These are phyloP conservation scores for Drosophila pseudotalamancana DNA, from an alignment of 2,888 invertebrate species.

Conservation along the genomic window DNA sequence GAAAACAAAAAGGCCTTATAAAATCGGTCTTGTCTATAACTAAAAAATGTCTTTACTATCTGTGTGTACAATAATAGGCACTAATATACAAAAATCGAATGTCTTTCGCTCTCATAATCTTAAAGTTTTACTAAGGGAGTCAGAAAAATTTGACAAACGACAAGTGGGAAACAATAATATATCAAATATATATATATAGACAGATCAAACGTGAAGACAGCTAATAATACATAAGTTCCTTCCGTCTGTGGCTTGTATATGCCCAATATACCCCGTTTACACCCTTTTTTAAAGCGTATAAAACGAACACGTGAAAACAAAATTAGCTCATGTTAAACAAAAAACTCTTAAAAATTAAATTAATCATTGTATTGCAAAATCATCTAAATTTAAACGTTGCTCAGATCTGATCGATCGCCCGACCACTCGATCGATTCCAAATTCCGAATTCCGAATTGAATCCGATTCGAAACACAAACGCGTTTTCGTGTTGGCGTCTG, in stretches of 20 bases:
- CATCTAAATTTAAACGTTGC: constrained; percentile 60
- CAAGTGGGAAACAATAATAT: no score
- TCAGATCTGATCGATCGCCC: constrained; percentile 10
- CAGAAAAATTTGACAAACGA: no score
- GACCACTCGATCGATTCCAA: background rate
- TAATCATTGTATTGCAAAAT: constrained; percentile 72
- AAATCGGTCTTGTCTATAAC: no score
- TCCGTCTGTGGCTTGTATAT: no score
- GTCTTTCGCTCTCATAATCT: no score
- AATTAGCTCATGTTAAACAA: background rate
- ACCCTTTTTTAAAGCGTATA: background rate
- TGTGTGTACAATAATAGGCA: no score
- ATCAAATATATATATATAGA: no score
- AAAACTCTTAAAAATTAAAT: constrained; percentile 33
- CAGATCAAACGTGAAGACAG: no score
- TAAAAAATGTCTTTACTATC: no score
- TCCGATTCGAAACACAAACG: constrained; percentile 34
- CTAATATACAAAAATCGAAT: no score
- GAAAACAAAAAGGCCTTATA: constrained; percentile 30
- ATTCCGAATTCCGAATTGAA: background rate
- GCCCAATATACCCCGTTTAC: background rate
- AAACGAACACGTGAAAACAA: constrained; percentile 8
- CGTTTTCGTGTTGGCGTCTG: constrained; percentile 57
- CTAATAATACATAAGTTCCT: no score
- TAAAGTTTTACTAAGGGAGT: no score